Percentiles rank a stretch among this genome's conserved stretches.
These are phyloP conservation scores for Drosophila affinis DNA, from an alignment of 2,888 invertebrate genomes.

Conservation along the genomic window DNA sequence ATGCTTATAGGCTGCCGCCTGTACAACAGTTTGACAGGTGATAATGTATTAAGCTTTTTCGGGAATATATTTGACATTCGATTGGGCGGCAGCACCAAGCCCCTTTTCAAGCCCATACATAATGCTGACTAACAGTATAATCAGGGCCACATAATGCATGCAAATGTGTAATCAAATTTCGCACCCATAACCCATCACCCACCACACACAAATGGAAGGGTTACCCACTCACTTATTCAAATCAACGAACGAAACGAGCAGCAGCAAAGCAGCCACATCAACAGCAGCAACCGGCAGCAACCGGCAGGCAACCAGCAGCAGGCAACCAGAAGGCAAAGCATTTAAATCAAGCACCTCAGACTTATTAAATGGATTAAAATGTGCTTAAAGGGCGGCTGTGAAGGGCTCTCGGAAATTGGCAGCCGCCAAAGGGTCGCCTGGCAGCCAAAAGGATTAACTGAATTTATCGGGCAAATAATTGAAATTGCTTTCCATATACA, in stretches of 20 bases:
- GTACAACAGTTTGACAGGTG: neutral
- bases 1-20: no score
- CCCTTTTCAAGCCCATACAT: constrained; percentile 15
- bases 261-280: constrained; percentile 6
- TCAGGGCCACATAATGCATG: constrained; percentile 56
- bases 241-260: constrained; percentile 54
- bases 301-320: constrained; percentile 8
- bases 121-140: constrained; percentile 43
- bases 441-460: constrained; percentile 42
- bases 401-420: constrained; percentile 40
- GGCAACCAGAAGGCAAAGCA: constrained; percentile 33
- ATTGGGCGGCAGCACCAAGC: neutral
- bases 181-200: constrained; percentile 22
- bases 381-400: constrained; percentile 51
- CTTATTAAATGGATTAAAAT: constrained; percentile 64
- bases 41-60: neutral
- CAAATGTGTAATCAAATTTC: constrained; percentile 58
- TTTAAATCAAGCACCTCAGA: constrained; percentile 61
- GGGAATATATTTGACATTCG: neutral
- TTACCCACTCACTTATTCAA: constrained; percentile 62
- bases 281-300: constrained; percentile 21
- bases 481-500: constrained; percentile 50
- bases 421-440: constrained; percentile 30
- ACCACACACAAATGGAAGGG: constrained; percentile 2
- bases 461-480: constrained; percentile 63